phyloP scores from a whole-genome alignment of 2,888 invertebrate species.

The Platypus cylindrus region DNA sequence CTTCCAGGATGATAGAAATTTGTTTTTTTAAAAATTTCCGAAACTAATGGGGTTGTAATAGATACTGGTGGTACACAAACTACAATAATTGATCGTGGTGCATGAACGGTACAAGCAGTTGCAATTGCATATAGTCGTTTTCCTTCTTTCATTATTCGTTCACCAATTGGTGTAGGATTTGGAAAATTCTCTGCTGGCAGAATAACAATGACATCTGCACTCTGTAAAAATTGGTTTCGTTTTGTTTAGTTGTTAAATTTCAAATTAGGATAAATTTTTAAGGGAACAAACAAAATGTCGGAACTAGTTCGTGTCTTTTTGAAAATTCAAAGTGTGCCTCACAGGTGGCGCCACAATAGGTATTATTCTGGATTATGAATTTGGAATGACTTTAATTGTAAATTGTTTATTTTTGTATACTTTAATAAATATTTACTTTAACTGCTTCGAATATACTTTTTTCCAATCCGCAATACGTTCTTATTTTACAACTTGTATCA shows the following conservation, averaged over 20 bases:
- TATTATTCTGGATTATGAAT: no score
- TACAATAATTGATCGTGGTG: conserved; percentile 42
- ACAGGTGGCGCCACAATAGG: no score
- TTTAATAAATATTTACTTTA: conserved; percentile 25
- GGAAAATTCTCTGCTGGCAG: conserved; percentile 16
- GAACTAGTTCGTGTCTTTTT: no score
- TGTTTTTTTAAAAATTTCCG: conserved; percentile 33
- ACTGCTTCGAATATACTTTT: conserved; percentile 23
- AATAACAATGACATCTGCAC: conserved; percentile 30
- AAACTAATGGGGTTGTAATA: conserved; percentile 41
- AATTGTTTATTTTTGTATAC: no score
- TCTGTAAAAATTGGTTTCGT: conserved; percentile 22
- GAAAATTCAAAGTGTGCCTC: no score
- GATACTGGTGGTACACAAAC: conserved; percentile 42
- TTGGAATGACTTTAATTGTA: no score
- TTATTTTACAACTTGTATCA: conserved; percentile 28
- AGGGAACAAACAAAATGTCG: no score
- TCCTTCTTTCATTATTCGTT: conserved; percentile 25
- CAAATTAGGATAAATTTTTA: no score
- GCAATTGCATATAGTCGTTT: conserved; percentile 28
- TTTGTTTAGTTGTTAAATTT: no score
- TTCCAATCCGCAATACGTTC: conserved; percentile 18
- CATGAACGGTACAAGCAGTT: conserved; percentile 39
- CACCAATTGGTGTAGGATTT: conserved; percentile 19
- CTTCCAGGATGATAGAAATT: conserved; percentile 33